Base-by-base conservation (phyloP, 2,888 invertebrate species). In the Drosophila sordidula region DNA sequence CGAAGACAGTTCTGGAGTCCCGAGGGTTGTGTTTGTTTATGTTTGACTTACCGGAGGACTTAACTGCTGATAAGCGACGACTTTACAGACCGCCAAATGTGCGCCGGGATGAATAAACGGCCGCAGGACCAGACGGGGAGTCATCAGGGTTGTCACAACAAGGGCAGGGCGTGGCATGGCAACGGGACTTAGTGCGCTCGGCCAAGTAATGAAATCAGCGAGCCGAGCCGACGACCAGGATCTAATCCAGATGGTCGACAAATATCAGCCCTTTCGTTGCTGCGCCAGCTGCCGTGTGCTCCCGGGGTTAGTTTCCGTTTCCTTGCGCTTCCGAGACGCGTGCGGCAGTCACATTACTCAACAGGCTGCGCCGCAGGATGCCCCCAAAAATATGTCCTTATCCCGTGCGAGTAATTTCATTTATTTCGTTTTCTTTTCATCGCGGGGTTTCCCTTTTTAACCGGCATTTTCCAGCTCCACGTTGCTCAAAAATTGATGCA, bases 41-140 rank as follows among this genome's bases (percentile, higher is more conserved):
- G 79, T 89, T 89, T 79, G 82, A 80, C 70, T 89, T 79, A 70
- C 74, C 74, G n/a, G 59, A 75, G 73, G 87, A 73, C 75, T 90
- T 86, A 80, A 75, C 70, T 74, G 70, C 63, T 75, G 75, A 87
- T 90, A 85, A 89, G 76, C 80, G 66, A 58, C 55, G 80, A 78
- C 77, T 89, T 84, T 72, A 80, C 77, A 71, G 79, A 80, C 86
- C 80, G 63, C 72, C 66, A 66, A 64, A 64, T 46, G 42, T 45
- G 39, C 38, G 41, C 41, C 16, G 56, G 58, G 55, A 71, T 59
- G 50, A 75, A 66, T 54, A 70, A 72, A 76, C 55, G 67, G 42
- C 51, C 49, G 49, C 66, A 49, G 38, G 45, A 12, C 34, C 34
- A 34, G 42, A 44, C 62, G 18, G 39, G 41, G 18, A 49, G 55